Base-by-base conservation (phyloP, 2,797 vertebrate genomes). In the Acanthopagrus latus region DNA sequence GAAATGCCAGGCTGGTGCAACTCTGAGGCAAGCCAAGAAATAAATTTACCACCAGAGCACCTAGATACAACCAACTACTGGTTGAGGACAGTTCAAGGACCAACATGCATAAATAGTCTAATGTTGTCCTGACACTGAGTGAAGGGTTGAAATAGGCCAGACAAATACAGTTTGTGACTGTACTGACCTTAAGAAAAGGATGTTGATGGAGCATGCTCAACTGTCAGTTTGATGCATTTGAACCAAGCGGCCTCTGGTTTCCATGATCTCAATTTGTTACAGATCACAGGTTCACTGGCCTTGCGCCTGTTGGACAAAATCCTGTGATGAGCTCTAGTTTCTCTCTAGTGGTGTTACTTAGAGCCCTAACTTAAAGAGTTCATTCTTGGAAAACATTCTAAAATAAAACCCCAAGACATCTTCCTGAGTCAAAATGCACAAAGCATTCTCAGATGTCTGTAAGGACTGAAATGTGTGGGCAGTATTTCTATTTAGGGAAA, bases 401-500 rank as follows among this genome's bases (percentile, higher is more conserved):
- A 77, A 68, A 68, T 17, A 23, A 62, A 70, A 21, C 33, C 12
- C 23, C 20, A 74, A 44, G 17, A 64, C 29, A 68, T 10, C 50
- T 50, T 52, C 29, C 47, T 48, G 2, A 43, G 48, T 66, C 55
- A 41, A 25, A 58, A 47, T 20, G 14, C 41, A 71, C 7, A 51
- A 59, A 66, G 23, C 47, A 1, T 23, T 48, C n/a, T 58, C 72
- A 65, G 17, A 58, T 27, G 41, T 64, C 56, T 69, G 23, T 18
- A 3, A 14, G 16, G 66, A 23, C 17, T 41, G 48, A 78, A 72
- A 64, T 20, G 44, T 58, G 52, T 74, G 62, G 60, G 57, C n/a
- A 71, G 55, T 25, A 25, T 29, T 51, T 65, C 68, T 76, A 79
- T 76, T 82, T 71, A 46, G 17, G 65, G 69, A 78, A 55, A 63